Conservation (phyloP, 2,113 vertebrate genomes). For the Cryptomyrus ogoouensis region DNA sequence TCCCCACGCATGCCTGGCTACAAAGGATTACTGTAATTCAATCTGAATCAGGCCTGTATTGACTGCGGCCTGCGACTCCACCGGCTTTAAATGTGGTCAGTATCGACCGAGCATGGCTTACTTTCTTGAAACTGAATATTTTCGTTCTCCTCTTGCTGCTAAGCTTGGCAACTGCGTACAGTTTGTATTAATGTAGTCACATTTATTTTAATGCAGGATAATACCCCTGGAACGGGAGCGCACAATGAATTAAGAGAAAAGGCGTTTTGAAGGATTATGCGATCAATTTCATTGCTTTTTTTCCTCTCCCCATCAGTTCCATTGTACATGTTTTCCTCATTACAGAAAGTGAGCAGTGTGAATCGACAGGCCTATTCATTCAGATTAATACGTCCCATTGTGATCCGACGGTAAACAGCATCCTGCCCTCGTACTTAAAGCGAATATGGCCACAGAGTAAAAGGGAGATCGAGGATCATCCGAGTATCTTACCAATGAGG, state of each 20-base stretch:
- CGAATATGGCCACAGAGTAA: neutral
- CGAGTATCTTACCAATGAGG: neutral
- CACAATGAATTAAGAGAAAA: slow-evolving; percentile 27
- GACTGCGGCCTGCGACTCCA: neutral
- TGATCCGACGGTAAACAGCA: neutral
- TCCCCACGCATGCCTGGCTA: neutral
- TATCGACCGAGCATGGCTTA: neutral
- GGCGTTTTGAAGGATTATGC: slow-evolving; percentile 23
- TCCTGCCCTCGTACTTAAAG: neutral
- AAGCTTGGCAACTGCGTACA: slow-evolving; percentile 10
- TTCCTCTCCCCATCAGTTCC: slow-evolving; percentile 24
- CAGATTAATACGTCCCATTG: slow-evolving; percentile 1
- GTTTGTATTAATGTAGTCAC: slow-evolving; percentile 21
- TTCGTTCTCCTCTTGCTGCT: neutral
- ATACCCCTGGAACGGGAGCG: slow-evolving; percentile 27
- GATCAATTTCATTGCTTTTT: slow-evolving; percentile 35
- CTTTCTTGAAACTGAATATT: neutral
- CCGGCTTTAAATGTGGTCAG: neutral
- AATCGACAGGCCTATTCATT: slow-evolving; percentile 15
- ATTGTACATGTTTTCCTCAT: slow-evolving; percentile 35
- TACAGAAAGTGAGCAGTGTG: slow-evolving; percentile 30
- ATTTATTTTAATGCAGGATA: slow-evolving; percentile 19
- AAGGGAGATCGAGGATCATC: neutral
- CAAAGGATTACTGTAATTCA: neutral
- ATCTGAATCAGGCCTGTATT: neutral